Percentiles rank a stretch among this genome's conserved stretches.
Conservation (phyloP, 2,113 vertebrate species). For the Pomatorhinus ruficollis region DNA sequence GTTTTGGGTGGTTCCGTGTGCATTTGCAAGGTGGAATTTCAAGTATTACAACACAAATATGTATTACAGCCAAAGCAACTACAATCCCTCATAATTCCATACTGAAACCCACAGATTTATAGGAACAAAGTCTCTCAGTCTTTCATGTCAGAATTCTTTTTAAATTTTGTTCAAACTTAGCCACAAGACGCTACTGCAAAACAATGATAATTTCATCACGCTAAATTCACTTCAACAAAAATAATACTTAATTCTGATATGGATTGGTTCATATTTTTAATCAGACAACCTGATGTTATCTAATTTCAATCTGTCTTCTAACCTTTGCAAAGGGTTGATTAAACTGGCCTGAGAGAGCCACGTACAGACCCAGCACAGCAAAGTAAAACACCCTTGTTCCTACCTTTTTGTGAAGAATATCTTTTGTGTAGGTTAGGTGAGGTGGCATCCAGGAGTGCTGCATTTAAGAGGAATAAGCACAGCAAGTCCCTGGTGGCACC, state of each 20-base stretch:
- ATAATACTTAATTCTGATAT: background rate
- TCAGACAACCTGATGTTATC: background rate
- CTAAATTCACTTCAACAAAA: background rate
- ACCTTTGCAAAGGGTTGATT: background rate
- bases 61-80: background rate
- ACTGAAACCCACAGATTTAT: background rate
- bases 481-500: background rate
- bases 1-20: background rate
- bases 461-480: background rate
- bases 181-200: background rate
- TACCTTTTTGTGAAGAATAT: background rate
- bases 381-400: background rate
- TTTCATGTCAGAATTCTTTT: background rate
- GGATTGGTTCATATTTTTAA: accelerated
- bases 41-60: background rate
- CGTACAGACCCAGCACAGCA: accelerated
- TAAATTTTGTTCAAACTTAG: background rate
- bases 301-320: background rate
- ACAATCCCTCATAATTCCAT: background rate
- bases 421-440: background rate
- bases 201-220: background rate
- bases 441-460: background rate
- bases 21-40: background rate
- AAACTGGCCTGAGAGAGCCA: background rate
- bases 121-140: background rate